Percentiles rank a stretch among this genome's conserved stretches.
Conservation (phyloP, 1,140 invertebrate species). For the Galleria mellonella region DNA sequence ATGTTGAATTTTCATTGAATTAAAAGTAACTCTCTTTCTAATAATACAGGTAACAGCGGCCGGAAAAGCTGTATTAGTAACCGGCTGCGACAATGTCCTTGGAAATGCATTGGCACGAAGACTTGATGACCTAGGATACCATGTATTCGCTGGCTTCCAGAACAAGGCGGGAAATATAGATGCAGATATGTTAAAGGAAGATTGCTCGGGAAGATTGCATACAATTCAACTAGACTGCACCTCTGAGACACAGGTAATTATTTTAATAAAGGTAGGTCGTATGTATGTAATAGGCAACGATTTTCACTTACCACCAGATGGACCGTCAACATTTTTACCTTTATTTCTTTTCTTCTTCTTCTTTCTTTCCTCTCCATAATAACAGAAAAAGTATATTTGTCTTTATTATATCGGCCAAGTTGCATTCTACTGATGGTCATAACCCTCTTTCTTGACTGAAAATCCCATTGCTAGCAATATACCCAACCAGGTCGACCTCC, state of each 20-base stretch:
- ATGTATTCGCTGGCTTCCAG: conserved; percentile 86
- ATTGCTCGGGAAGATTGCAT: conserved; percentile 83
- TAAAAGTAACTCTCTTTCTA: not conserved
- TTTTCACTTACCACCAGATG: no score
- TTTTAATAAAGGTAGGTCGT: no score
- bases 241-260: conserved; percentile 78
- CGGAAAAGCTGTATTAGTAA: conserved; percentile 87
- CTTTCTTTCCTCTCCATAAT: no score
- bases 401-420: no score
- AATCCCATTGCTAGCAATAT: no score
- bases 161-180: conserved; percentile 78
- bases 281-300: no score
- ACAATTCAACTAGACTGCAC: conserved; percentile 84
- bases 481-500: no score
- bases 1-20: not conserved
- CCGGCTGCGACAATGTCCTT: conserved; percentile 88
- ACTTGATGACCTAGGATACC: conserved; percentile 87
- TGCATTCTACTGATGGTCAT: no score
- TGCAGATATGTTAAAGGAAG: conserved; percentile 83
- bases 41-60: conserved; percentile 80
- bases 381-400: no score
- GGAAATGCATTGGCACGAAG: conserved; percentile 84
- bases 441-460: no score
- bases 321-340: no score
- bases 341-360: no score